A percentile compares a stretch with the other conserved stretches of the same genome.
Conservation (phyloP, 2,113 vertebrate genomes). For the Peucedramus taeniatus region DNA sequence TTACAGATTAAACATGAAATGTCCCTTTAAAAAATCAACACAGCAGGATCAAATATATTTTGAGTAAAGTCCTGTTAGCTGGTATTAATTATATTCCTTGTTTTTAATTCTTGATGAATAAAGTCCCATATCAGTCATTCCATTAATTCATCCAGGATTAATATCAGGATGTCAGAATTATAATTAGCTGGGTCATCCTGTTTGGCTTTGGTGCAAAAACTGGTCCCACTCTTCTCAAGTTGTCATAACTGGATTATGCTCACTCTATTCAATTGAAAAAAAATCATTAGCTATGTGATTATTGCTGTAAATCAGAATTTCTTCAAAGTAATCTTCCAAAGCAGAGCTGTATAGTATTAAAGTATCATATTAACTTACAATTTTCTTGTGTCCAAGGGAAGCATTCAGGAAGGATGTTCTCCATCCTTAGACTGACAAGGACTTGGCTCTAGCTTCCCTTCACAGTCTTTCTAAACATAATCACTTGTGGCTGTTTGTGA, state of each 20-base stretch:
- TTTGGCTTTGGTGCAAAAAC: neutral
- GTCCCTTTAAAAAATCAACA: neutral
- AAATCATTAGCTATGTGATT: neutral
- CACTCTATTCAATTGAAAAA: neutral
- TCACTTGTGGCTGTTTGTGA: neutral
- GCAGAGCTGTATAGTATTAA: neutral
- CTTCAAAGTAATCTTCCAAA: neutral
- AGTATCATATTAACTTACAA: neutral
- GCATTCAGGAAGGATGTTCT: neutral
- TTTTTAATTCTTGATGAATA: conserved; percentile 16
- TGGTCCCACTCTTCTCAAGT: neutral
- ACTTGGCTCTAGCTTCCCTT: neutral
- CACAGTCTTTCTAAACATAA: neutral
- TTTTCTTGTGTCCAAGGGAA: neutral
- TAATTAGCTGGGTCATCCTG: neutral
- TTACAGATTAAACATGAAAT: neutral
- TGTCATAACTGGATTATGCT: neutral
- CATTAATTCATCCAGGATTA: neutral
- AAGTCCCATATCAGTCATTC: neutral
- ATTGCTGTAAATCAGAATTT: neutral
- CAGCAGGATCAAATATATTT: neutral
- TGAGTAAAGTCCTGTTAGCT: neutral
- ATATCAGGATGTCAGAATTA: neutral
- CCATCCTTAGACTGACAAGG: neutral
- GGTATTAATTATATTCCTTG: neutral